phyloP scores from a whole-genome alignment of 2,113 vertebrate species.

The Tympanuchus pallidicinctus region DNA sequence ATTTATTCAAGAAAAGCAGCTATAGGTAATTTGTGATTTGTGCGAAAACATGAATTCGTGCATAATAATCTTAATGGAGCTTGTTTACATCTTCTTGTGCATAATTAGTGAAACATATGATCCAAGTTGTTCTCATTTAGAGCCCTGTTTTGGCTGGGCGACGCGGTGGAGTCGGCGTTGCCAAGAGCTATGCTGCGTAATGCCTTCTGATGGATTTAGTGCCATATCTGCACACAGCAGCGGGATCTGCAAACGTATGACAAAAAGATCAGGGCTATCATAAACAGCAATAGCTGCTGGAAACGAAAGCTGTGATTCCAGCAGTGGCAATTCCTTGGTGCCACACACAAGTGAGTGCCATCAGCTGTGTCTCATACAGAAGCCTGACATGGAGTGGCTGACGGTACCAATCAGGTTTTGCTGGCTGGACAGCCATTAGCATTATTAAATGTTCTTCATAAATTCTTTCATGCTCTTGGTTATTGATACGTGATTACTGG shows the following conservation, averaged over 20 bases:
- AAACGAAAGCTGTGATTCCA: background rate
- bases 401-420: background rate
- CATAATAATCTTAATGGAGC: conserved; percentile 38
- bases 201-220: conserved; percentile 29
- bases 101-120: conserved; percentile 47
- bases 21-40: conserved; percentile 37
- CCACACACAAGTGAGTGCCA: background rate
- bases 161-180: background rate
- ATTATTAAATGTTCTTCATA: background rate
- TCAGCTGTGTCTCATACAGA: background rate
- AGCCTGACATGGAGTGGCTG: background rate
- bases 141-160: conserved; percentile 43
- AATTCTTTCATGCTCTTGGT: background rate
- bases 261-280: background rate
- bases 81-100: conserved; percentile 32
- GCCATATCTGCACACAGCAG: background rate
- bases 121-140: conserved; percentile 14
- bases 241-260: conserved; percentile 28
- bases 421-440: background rate
- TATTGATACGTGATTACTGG: background rate
- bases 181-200: conserved; percentile 19
- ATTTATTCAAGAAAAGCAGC: conserved; percentile 19
- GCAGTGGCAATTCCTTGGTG: background rate
- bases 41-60: conserved; percentile 35
- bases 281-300: conserved; percentile 20